phyloP scores from a whole-genome alignment of 2,797 vertebrate genomes.

The Mus minutoides region DNA sequence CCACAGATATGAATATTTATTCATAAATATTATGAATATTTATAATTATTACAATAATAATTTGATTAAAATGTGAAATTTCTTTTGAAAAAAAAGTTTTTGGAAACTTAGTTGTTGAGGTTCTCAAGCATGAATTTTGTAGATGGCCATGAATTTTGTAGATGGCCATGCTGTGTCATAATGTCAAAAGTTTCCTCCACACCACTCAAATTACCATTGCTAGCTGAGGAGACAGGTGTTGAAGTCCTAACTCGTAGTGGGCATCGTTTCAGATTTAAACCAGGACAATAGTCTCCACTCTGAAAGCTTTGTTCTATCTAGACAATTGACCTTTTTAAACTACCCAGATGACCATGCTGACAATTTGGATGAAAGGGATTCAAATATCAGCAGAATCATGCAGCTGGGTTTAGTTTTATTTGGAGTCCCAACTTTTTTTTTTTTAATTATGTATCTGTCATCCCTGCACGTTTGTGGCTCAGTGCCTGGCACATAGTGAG shows the following conservation, averaged over 20 bases:
- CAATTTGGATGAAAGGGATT: background rate
- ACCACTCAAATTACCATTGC: background rate
- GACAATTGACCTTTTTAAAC: background rate
- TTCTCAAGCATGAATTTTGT: background rate
- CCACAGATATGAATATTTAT: background rate
- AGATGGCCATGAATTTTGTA: background rate
- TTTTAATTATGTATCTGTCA: background rate
- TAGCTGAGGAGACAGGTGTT: background rate
- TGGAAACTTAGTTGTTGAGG: background rate
- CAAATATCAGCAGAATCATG: background rate
- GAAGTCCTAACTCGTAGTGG: background rate
- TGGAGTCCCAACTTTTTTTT: background rate
- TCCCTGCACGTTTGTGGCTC: background rate
- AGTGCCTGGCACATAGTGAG: background rate
- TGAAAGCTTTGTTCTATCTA: background rate
- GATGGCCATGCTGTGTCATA: background rate
- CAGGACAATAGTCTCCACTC: background rate
- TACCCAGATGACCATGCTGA: background rate
- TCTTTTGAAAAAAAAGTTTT: background rate
- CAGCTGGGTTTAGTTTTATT: background rate
- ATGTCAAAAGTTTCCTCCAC: background rate
- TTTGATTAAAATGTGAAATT: background rate
- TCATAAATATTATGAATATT: background rate
- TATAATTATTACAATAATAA: background rate
- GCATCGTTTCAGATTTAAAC: background rate